Evolutionary conservation across 2,113 vertebrate genomes (phyloP).

Genomic region (Cromileptes altivelis): DNA sequence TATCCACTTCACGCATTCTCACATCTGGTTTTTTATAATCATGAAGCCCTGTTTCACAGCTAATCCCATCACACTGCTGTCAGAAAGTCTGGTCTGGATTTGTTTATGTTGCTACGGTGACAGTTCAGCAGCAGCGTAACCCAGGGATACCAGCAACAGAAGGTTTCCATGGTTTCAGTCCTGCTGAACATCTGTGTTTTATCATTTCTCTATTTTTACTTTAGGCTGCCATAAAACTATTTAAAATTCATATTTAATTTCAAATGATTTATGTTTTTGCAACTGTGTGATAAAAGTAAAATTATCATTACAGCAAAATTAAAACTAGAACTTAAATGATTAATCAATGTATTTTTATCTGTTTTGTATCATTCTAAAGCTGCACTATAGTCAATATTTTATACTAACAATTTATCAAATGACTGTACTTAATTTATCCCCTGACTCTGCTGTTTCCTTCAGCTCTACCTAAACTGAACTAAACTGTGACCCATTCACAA

Average conservation of each 20-base stretch:
- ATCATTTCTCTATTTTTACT: background rate
- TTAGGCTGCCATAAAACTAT: background rate
- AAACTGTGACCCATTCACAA: too few species aligned
- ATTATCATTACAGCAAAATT: background rate
- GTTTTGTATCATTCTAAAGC: background rate
- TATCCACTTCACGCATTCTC: constrained; percentile 1
- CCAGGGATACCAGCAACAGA: constrained; percentile 46
- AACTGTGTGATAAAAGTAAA: background rate
- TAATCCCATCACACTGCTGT: background rate
- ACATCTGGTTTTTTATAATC: constrained; percentile 24
- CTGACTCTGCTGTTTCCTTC: too few species aligned
- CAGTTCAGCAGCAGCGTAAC: constrained; percentile 34
- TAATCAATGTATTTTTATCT: background rate
- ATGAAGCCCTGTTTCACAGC: background rate
- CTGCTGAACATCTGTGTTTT: background rate
- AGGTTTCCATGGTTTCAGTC: constrained; percentile 31
- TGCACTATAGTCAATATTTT: background rate
- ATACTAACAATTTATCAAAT: background rate
- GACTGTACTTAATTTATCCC: background rate
- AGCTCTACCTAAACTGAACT: too few species aligned
- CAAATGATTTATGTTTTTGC: background rate
- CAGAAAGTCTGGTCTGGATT: background rate
- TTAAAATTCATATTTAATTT: constrained; percentile 1
- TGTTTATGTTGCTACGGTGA: constrained; percentile 51
- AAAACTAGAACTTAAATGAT: background rate